Conservation (phyloP, 2,113 vertebrate species). For the Xenus cinereus region DNA sequence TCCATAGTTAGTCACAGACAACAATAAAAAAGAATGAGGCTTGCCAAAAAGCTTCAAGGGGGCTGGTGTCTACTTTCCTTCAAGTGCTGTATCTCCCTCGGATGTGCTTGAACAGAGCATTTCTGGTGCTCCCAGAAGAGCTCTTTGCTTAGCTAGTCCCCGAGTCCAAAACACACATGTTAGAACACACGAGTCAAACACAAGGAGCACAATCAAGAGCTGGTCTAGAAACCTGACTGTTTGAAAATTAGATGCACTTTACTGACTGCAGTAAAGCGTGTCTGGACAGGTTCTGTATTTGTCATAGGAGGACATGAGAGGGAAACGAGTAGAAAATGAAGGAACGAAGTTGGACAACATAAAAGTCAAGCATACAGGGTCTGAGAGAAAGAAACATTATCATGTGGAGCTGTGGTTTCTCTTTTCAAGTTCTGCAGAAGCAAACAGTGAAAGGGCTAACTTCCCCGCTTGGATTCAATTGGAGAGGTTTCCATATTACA, state of each 20-base stretch:
- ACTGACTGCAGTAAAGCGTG: not conserved
- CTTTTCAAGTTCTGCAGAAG: not conserved
- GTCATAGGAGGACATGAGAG: not conserved
- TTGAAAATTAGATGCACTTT: not conserved
- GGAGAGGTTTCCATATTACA: not conserved
- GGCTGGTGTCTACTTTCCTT: not conserved
- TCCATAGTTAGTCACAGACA: not conserved
- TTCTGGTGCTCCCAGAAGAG: not conserved
- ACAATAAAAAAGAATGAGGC: not conserved
- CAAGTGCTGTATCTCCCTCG: not conserved
- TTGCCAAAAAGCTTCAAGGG: not conserved
- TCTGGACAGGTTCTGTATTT: not conserved
- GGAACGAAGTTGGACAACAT: not conserved
- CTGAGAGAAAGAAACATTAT: not conserved
- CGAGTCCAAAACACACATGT: not conserved
- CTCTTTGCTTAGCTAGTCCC: not conserved
- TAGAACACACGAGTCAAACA: not conserved
- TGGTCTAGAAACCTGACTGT: not conserved
- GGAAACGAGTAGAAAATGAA: not conserved
- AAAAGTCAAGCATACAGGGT: not conserved
- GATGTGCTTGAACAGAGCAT: not conserved
- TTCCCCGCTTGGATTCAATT: not conserved
- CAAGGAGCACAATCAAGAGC: not conserved
- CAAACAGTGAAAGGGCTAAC: not conserved
- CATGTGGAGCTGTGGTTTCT: not conserved